These are phyloP conservation scores for Aspidiotus rigidus DNA, from an alignment of 2,888 invertebrate genomes.

Conservation along the genomic window DNA sequence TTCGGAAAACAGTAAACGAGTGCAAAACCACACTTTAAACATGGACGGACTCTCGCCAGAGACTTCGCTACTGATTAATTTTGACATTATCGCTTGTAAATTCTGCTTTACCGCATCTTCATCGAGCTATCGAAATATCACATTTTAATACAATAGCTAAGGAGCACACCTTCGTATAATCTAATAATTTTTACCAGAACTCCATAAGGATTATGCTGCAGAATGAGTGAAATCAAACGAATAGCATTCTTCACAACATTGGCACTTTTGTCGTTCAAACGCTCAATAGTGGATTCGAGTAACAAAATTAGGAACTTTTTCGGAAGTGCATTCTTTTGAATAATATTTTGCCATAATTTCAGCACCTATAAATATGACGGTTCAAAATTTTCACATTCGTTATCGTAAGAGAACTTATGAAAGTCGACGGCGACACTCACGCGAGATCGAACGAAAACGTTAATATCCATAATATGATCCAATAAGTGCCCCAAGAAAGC, in stretches of 20 bases:
- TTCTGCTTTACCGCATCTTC: constrained; percentile 17
- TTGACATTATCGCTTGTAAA: constrained; percentile 16
- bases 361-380: constrained; percentile 48
- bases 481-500: constrained; percentile 68
- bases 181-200: constrained; percentile 49
- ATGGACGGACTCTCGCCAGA: constrained; percentile 5
- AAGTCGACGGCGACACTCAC: constrained; percentile 43
- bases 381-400: constrained; percentile 3
- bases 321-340: constrained; percentile 70
- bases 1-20: constrained; percentile 12
- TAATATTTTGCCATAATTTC: constrained; percentile 71
- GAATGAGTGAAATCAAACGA: constrained; percentile 58
- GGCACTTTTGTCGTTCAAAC: constrained; percentile 73
- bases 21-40: constrained; percentile 23
- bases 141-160: too few relatives aligned
- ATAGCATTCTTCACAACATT: constrained; percentile 77
- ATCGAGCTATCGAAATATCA: constrained; percentile 8
- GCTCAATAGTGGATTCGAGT: constrained; percentile 56
- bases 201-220: constrained; percentile 80
- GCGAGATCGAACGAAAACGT: constrained; percentile 78
- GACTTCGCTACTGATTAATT: constrained; percentile 8
- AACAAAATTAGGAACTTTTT: constrained; percentile 58
- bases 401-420: background rate
- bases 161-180: too few relatives aligned
- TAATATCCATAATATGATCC: constrained; percentile 73